phyloP scores from a whole-genome alignment of 2,888 invertebrate genomes.

The Apodemia duryi region DNA sequence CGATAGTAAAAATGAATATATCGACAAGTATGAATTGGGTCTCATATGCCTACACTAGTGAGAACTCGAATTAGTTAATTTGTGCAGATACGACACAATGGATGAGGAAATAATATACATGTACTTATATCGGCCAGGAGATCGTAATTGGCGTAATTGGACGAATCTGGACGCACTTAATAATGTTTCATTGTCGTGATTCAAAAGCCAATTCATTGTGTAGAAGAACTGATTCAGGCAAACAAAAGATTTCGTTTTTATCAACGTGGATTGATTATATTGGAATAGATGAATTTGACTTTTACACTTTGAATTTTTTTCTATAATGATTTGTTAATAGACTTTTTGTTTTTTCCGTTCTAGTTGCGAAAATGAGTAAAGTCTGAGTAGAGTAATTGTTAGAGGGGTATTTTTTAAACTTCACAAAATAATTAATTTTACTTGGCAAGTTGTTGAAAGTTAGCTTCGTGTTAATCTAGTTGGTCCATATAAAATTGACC shows the following conservation, averaged over 20 bases:
- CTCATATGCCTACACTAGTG: constrained; percentile 36
- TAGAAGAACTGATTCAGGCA: constrained; percentile 70
- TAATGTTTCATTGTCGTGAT: constrained; percentile 73
- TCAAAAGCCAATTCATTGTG: constrained; percentile 73
- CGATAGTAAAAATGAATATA: constrained; percentile 20
- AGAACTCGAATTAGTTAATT: constrained; percentile 71
- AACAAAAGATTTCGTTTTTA: constrained; percentile 23
- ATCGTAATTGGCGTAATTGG: constrained; percentile 78
- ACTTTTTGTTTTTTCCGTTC: too few relatives aligned
- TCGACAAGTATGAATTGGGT: constrained; percentile 39
- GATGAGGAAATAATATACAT: constrained; percentile 72
- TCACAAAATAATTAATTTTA: too few relatives aligned
- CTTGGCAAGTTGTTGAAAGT: too few relatives aligned
- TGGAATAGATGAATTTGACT: constrained; percentile 11
- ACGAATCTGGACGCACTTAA: constrained; percentile 76
- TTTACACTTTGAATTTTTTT: constrained; percentile 14
- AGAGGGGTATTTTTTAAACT: too few relatives aligned
- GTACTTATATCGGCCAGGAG: constrained; percentile 62
- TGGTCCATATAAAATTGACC: too few relatives aligned
- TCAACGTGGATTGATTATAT: constrained; percentile 3
- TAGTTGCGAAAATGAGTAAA: not conserved
- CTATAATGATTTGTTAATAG: constrained; percentile 16
- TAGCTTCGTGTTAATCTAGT: too few relatives aligned
- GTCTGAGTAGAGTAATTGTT: not conserved
- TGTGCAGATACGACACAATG: constrained; percentile 75